Evolutionary conservation across 2,797 vertebrate genomes (phyloP).

Genomic region (Crax fasciolata): DNA sequence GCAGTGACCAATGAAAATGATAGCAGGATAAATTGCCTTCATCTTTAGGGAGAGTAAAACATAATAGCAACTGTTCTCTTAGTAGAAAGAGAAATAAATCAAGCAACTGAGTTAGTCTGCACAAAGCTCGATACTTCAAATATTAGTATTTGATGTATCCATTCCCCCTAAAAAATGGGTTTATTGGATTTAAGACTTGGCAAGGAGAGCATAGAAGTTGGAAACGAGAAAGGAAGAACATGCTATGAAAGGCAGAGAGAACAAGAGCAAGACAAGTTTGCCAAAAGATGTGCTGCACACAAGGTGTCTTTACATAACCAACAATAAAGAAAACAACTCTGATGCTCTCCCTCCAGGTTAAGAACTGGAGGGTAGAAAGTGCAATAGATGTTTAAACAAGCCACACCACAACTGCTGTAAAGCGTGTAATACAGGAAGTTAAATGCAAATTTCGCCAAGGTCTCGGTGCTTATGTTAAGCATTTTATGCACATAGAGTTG

Average conservation of each 20-base stretch:
- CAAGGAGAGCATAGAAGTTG: background rate
- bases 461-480: rapidly evolving
- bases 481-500: background rate
- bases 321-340: background rate
- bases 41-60: background rate
- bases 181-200: background rate
- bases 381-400: background rate
- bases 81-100: background rate
- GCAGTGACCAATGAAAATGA: background rate
- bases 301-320: too few relatives aligned
- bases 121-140: background rate
- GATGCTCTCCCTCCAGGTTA: background rate
- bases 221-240: background rate
- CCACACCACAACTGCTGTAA: background rate
- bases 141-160: background rate
- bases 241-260: background rate
- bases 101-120: background rate
- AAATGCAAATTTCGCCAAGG: background rate
- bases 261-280: background rate
- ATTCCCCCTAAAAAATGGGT: background rate
- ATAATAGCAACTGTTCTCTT: background rate
- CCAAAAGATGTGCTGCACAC: background rate
- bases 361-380: background rate
- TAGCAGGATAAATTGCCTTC: background rate
- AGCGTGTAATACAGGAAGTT: rapidly evolving